Percentiles rank a stretch among this genome's conserved stretches.
These are phyloP conservation scores for Aphyosemion australe DNA, from an alignment of 2,113 vertebrate species.

Conservation along the genomic window DNA sequence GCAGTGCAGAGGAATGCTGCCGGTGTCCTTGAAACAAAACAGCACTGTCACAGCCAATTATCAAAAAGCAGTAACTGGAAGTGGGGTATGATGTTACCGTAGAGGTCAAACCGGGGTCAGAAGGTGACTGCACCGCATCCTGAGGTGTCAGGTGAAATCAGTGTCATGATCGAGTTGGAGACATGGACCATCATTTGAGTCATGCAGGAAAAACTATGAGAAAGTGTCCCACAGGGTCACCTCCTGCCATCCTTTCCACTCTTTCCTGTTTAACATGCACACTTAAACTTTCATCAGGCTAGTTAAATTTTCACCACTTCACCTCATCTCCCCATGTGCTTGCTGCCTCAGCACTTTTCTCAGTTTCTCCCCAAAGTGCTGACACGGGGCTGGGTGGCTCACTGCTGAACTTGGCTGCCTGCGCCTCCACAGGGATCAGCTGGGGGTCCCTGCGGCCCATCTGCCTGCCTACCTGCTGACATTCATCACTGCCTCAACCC, in stretches of 20 bases:
- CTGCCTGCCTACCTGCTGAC: conserved; percentile 41
- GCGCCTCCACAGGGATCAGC: conserved; percentile 34
- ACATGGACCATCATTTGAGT: conserved; percentile 7
- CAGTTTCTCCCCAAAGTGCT: conserved; percentile 58
- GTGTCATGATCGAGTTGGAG: conserved; percentile 2
- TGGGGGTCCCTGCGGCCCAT: conserved; percentile 42
- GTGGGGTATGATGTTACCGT: conserved; percentile 13
- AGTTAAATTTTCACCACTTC: conserved; percentile 69
- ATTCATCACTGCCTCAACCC: conserved; percentile 5
- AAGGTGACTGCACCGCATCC: conserved; percentile 13
- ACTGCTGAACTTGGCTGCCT: conserved; percentile 40
- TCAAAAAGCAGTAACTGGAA: conserved; percentile 27
- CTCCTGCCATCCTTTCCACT: conserved; percentile 11
- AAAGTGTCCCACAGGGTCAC: conserved; percentile 11
- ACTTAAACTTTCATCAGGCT: conserved; percentile 70
- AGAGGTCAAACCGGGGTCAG: conserved; percentile 35
- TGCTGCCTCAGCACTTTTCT: conserved; percentile 64
- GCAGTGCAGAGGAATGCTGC: conserved; percentile 41
- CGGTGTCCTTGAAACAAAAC: conserved; percentile 39
- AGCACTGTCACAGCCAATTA: conserved; percentile 46
- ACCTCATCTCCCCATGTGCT: conserved; percentile 39
- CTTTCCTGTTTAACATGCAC: conserved; percentile 65
- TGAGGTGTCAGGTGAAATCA: conserved; percentile 35
- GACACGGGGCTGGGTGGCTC: conserved; percentile 33
- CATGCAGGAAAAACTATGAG: conserved; percentile 4